Percentiles rank a stretch among this genome's conserved stretches.
These are phyloP conservation scores for Eulemur coronatus DNA, from an alignment of 2,797 vertebrate genomes.

Conservation along the genomic window DNA sequence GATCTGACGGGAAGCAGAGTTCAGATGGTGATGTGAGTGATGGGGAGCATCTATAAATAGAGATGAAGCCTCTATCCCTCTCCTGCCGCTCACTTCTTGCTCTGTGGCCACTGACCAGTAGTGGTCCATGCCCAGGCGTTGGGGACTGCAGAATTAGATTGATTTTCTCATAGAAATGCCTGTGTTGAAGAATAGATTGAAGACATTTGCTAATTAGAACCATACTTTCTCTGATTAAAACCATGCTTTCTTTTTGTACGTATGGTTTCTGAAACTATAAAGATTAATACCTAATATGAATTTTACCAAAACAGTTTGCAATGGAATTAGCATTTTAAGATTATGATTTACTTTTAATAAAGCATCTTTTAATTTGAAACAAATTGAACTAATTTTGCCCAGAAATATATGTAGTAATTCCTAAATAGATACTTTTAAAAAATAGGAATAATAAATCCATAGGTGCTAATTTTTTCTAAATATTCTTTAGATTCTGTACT, in stretches of 20 bases:
- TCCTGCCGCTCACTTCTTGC: too few species aligned
- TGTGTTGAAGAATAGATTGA: slow-evolving; percentile 9
- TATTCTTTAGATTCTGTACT: slow-evolving; percentile 88
- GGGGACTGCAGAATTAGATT: neutral
- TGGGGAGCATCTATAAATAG: too few species aligned
- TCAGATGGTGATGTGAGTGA: too few species aligned
- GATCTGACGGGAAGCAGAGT: too few species aligned
- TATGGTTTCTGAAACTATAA: neutral
- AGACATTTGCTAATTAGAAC: neutral
- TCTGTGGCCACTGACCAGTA: too few species aligned
- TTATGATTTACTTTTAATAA: slow-evolving; percentile 39
- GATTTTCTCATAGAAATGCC: slow-evolving; percentile 11
- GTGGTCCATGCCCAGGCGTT: too few species aligned
- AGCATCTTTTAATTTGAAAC: slow-evolving; percentile 38
- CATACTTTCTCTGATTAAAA: neutral
- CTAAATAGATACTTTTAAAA: slow-evolving; percentile 19
- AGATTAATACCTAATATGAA: neutral
- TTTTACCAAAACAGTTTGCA: slow-evolving; percentile 41
- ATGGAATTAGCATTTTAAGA: slow-evolving; percentile 38
- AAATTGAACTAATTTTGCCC: slow-evolving; percentile 1
- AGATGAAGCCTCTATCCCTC: too few species aligned
- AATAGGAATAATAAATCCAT: slow-evolving; percentile 18
- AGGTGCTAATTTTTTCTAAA: slow-evolving; percentile 45
- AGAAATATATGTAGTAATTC: slow-evolving; percentile 21
- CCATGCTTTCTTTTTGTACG: slow-evolving; percentile 40